Evolutionary conservation across 1,140 invertebrate species (phyloP).

Genomic region (Colletes gigas): DNA sequence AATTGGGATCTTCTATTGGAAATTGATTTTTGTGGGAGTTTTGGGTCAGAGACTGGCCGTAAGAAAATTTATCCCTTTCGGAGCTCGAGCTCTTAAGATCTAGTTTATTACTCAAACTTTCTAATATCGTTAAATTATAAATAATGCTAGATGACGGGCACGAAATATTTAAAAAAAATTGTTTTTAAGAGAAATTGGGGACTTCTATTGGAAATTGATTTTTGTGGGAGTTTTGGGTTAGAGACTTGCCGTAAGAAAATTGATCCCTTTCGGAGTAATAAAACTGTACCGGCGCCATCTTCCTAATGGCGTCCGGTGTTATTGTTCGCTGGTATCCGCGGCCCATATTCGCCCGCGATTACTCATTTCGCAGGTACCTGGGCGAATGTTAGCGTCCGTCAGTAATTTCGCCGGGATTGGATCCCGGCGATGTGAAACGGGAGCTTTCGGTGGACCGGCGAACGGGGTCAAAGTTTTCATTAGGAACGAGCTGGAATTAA

Average conservation of each 20-base stretch:
- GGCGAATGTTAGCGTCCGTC: not conserved
- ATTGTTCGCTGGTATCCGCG: not conserved
- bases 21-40: no score
- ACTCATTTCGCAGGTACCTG: not conserved
- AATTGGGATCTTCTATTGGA: no score
- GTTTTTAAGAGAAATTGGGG: no score
- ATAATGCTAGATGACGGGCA: no score
- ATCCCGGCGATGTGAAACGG: not conserved
- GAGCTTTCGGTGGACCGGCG: not conserved
- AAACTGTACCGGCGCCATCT: not conserved
- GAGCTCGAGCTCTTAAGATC: no score
- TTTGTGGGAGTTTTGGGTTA: no score
- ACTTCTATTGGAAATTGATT: no score
- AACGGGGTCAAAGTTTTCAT: constrained; percentile 23
- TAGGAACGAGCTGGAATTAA: constrained; percentile 4
- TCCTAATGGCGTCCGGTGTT: not conserved
- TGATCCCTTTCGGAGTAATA: not conserved
- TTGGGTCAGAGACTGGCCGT: no score
- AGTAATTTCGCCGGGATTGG: constrained; percentile 15
- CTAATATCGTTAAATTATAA: no score
- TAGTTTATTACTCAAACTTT: no score
- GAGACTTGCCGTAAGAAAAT: not conserved
- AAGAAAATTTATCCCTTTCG: not conserved
- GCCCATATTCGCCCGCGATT: not conserved
- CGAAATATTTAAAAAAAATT: no score